Conservation (phyloP, 2,113 vertebrate species). For the Holacanthus passer region DNA sequence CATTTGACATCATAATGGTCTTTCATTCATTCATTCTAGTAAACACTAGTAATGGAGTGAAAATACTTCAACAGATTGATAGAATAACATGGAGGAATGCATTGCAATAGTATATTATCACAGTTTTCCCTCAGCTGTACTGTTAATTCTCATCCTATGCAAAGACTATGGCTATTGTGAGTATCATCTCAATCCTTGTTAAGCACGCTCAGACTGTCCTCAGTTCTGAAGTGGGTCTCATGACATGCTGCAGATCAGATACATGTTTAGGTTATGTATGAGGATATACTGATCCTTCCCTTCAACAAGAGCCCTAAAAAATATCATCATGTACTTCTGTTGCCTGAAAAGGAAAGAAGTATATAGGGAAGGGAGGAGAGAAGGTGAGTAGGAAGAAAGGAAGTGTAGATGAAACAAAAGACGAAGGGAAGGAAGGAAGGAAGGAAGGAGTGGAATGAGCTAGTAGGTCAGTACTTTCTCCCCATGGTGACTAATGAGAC, state of each 20-base stretch:
- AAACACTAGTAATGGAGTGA: constrained; percentile 22
- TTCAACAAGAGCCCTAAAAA: constrained; percentile 17
- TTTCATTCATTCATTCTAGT: constrained; percentile 30
- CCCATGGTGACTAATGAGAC: constrained; percentile 79
- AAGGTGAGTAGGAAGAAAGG: background rate
- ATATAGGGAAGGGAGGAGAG: background rate
- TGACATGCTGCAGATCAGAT: constrained; percentile 1
- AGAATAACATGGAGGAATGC: constrained; percentile 32
- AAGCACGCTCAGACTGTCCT: background rate
- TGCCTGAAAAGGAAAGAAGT: constrained; percentile 8
- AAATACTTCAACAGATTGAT: constrained; percentile 1
- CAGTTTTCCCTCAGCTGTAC: constrained; percentile 44
- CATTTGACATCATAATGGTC: constrained; percentile 44
- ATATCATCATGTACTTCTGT: background rate
- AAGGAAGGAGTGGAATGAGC: constrained; percentile 44
- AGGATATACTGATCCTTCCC: constrained; percentile 6
- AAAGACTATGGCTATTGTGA: constrained; percentile 48
- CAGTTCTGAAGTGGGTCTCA: background rate
- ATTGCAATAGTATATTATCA: constrained; percentile 36
- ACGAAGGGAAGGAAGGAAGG: background rate
- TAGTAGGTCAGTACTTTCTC: constrained; percentile 71
- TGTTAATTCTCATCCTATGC: constrained; percentile 16
- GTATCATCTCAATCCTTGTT: background rate
- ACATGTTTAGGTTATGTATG: background rate
- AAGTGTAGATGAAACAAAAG: background rate